phyloP scores from a whole-genome alignment of 2,113 vertebrate genomes.

The Rhizomys pruinosus region DNA sequence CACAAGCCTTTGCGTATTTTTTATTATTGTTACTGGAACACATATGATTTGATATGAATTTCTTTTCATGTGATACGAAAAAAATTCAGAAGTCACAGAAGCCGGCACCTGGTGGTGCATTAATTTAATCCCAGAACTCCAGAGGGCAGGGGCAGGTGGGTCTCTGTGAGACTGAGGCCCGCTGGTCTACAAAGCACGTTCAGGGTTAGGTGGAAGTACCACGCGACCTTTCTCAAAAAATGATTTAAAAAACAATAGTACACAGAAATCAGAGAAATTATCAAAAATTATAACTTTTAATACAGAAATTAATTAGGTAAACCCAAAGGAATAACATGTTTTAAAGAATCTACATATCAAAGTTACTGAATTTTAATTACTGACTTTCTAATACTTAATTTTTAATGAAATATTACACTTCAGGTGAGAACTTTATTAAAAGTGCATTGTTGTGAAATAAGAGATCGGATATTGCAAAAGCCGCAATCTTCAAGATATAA shows the following conservation, averaged over 20 bases:
- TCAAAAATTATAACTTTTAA: constrained; percentile 53
- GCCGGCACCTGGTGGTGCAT: neutral
- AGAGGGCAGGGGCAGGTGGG: no score
- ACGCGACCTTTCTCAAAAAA: no score
- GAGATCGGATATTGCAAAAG: constrained; percentile 75
- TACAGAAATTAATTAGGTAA: constrained; percentile 55
- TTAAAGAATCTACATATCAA: constrained; percentile 59
- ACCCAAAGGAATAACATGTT: constrained; percentile 48
- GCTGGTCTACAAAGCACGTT: no score
- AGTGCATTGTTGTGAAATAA: constrained; percentile 88
- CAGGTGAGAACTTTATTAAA: constrained; percentile 48
- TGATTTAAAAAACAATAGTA: no score
- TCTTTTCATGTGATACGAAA: constrained; percentile 36
- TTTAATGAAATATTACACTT: neutral
- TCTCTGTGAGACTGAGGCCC: no score
- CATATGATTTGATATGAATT: constrained; percentile 52
- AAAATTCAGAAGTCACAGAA: constrained; percentile 37
- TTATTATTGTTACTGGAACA: constrained; percentile 31
- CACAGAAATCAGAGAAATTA: no score
- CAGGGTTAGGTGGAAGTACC: no score
- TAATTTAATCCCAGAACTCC: no score
- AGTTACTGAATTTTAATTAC: neutral
- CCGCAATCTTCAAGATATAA: neutral
- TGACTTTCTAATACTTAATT: neutral
- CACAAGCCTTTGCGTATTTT: neutral